A percentile compares a stretch with the other conserved stretches of the same genome.
phyloP scores from a whole-genome alignment of 1,140 invertebrate species.

The Drosophila auraria region DNA sequence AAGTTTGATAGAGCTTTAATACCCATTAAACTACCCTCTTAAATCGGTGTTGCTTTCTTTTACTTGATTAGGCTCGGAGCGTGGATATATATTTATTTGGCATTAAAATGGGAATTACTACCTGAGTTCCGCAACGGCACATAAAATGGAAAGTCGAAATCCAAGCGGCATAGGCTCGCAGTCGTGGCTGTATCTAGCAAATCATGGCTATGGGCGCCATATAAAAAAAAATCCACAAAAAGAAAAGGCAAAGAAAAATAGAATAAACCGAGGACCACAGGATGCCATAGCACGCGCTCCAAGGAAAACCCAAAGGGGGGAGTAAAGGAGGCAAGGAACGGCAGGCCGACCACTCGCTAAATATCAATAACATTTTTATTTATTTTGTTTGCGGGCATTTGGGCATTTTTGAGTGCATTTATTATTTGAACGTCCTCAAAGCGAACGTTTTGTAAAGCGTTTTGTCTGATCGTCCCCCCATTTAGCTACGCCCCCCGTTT shows the following conservation, averaged over 20 bases:
- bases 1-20: constrained; percentile 45
- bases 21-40: constrained; percentile 36
- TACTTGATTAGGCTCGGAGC: constrained; percentile 1
- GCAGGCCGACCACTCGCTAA: constrained; percentile 59
- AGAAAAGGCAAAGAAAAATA: constrained; percentile 1
- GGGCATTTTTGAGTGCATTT: constrained; percentile 83
- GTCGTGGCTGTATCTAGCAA: constrained; percentile 74
- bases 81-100: constrained; percentile 7
- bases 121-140: constrained; percentile 77
- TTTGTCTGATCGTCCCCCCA: constrained; percentile 55
- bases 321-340: neutral
- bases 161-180: constrained; percentile 21
- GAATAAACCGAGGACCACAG: constrained; percentile 28
- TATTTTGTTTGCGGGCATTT: constrained; percentile 82
- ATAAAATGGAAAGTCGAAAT: constrained; percentile 51
- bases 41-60: constrained; percentile 26
- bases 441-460: constrained; percentile 78
- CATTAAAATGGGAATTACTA: constrained; percentile 79
- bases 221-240: constrained; percentile 28
- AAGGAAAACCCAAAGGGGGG: neutral
- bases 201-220: constrained; percentile 71
- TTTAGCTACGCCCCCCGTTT: constrained; percentile 33
- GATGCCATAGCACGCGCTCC: constrained; percentile 66
- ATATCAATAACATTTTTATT: constrained; percentile 84
- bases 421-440: constrained; percentile 80